Evolutionary conservation across 2,888 invertebrate genomes (phyloP).

Genomic region (Spatulosminthurus flaviceps): DNA sequence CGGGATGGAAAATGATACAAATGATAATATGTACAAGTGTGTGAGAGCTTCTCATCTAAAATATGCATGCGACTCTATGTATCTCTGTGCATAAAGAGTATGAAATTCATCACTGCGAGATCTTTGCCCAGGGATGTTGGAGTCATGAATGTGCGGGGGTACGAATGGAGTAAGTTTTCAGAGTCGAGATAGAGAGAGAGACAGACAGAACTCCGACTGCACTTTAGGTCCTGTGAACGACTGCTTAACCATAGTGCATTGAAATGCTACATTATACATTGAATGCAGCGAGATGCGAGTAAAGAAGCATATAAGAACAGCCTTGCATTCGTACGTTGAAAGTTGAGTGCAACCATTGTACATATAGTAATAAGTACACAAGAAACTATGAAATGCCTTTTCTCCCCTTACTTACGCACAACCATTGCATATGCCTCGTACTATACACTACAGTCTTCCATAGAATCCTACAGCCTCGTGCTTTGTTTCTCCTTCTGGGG

Average conservation of each 20-base stretch:
- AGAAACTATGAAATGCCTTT: not conserved
- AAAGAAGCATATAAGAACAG: not conserved
- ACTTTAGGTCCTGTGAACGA: not conserved
- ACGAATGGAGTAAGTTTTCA: conserved; percentile 9
- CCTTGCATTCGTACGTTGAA: not conserved
- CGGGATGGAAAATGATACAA: not conserved
- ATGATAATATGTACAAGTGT: not conserved
- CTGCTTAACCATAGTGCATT: conserved; percentile 18
- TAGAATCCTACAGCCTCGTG: conserved; percentile 23
- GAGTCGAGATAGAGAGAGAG: conserved; percentile 5
- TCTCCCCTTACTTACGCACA: not conserved
- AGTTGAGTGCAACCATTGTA: not conserved
- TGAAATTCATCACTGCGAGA: conserved; percentile 18
- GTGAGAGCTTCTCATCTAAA: not conserved
- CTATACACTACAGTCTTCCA: not conserved
- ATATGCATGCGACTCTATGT: conserved; percentile 20
- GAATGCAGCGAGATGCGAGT: not conserved
- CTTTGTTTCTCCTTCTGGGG: conserved; percentile 51
- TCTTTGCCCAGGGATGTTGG: conserved; percentile 21
- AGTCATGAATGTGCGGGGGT: conserved; percentile 2
- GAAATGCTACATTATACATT: conserved; percentile 12
- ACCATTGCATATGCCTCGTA: not conserved
- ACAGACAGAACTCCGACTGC: conserved; percentile 5
- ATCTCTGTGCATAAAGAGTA: no score
- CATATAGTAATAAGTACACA: not conserved